Base-by-base conservation (phyloP, 2,797 vertebrate genomes). In the Tauraco hartlaubi region DNA sequence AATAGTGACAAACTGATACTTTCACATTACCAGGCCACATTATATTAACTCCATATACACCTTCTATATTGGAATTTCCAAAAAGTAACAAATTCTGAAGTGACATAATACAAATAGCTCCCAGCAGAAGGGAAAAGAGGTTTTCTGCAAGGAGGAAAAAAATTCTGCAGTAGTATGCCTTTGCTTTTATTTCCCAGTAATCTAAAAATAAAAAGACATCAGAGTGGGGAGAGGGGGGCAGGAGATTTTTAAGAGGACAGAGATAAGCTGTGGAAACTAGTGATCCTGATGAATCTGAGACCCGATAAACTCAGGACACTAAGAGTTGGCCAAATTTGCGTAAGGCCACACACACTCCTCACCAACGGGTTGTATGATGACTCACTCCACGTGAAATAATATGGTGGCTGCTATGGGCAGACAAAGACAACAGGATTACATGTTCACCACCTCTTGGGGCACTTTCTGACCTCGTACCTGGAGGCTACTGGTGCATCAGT, bases 141-240 rank as follows among this genome's bases (percentile, higher is more conserved):
- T 52, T 82, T 92, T 77, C 37, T 86, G 18, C 20, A 68, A 68
- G 63, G 25, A 81, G 14, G 21, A 77, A 91, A 91, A 72, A 5
- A 85, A 44, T 67, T 41, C 21, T 29, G 14, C 1, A 9, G 29
- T 19, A 31, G 5, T 63, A n/a, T 5, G 15, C 31, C 22, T 86
- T 63, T 23, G 15, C 2, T 83, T 85, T 96, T 80, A 55, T 83
- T 91, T 81, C 5, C 4, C 54, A 67, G 26, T 80, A 76, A 55
- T 55, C 6, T 73, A 46, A 63, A 84, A 67, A 31, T 22, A 82
- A 86, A 56, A 92, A 25, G 8, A n/a, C 0, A 6, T 31, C 8
- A 35, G 18, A 2, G 6, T 0, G 33, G 23, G 12, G 16, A 11
- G 5, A 1, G 33, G 4, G 2, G 11, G 10, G 26, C 6, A 62